Base-by-base conservation (phyloP, 2,113 vertebrate genomes). In the Plecotus auritus region DNA sequence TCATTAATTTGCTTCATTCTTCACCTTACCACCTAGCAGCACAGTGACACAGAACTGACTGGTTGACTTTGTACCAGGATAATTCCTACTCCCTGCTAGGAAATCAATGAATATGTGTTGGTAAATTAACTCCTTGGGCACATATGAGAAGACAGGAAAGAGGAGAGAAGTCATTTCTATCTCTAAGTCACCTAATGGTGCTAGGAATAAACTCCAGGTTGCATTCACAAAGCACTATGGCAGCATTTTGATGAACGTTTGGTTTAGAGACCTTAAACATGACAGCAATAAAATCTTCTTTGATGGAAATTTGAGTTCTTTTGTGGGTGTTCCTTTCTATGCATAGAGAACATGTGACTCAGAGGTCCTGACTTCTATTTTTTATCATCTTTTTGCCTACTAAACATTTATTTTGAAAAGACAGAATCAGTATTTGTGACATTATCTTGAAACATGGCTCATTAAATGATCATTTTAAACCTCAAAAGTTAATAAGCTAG, bases 391-490 rank as follows among this genome's bases (percentile, higher is more conserved):
- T 91, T 91, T 84, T 84, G 56, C 17, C 59, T 73, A 84, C 77
- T 82, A 93, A 82, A 66, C 51, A 82, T 35, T 32, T 7, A 85
- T 64, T 88, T 93, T 74, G 23, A 82, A 97, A 67, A 93, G 47
- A 37, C 4, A 91, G 26, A 47, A 81, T 37, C 56, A 93, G 61
- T 13, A 78, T 81, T 74, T 84, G 69, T 96, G 54, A 45, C 22
- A 85, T 84, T 85, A 78, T 74, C 42, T 81, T 70, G 18, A 94
- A 83, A 91, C 7, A 54, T 23, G 35, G 35, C 26, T 95, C 51
- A 88, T 93, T 94, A 93, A 92, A 54, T 28, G 66, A 86, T 84
- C 42, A 88, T 73, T 95, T 96, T 47, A 89, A 93, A 88, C 28
- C 54, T 89, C 42, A 13, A 1, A 89, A 81, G n/a, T 90, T 86